Conservation (phyloP, 2,888 invertebrate genomes). For the Melitaea athalia region DNA sequence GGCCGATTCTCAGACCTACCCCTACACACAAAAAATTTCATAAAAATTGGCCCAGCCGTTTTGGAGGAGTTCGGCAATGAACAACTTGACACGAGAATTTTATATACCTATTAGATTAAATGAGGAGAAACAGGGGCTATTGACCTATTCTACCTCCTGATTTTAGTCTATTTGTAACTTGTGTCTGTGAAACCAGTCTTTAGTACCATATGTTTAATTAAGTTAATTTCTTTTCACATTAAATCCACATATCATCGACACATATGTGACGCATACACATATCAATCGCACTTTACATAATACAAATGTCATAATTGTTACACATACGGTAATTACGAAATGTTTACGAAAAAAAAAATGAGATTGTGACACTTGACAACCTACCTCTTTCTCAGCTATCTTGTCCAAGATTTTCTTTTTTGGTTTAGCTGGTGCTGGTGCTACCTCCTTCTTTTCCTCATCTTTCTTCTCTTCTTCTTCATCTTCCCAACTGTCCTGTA, state of each 20-base stretch:
- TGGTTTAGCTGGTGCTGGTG: slow-evolving; percentile 83
- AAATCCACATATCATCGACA: background rate
- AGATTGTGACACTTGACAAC: slow-evolving; percentile 36
- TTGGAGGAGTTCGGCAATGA: too few species aligned
- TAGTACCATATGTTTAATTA: too few species aligned
- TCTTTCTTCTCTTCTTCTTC: slow-evolving; percentile 92
- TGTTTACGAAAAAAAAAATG: background rate
- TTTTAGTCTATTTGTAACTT: too few species aligned
- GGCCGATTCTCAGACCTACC: too few species aligned
- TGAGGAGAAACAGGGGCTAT: too few species aligned
- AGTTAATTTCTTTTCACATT: too few species aligned
- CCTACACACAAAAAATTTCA: too few species aligned
- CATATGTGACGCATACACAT: background rate
- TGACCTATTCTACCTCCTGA: too few species aligned
- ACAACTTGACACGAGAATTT: too few species aligned
- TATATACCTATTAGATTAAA: too few species aligned
- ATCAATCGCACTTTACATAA: background rate
- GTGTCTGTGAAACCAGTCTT: too few species aligned
- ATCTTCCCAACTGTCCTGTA: slow-evolving; percentile 97
- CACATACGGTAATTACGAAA: background rate
- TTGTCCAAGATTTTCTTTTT: slow-evolving; percentile 90
- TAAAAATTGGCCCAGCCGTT: too few species aligned
- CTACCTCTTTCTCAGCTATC: slow-evolving; percentile 94
- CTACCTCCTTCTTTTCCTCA: slow-evolving; percentile 85
- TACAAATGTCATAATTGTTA: background rate